These are phyloP conservation scores for Agrochola macilenta DNA, from an alignment of 2,888 invertebrate genomes.

Conservation along the genomic window DNA sequence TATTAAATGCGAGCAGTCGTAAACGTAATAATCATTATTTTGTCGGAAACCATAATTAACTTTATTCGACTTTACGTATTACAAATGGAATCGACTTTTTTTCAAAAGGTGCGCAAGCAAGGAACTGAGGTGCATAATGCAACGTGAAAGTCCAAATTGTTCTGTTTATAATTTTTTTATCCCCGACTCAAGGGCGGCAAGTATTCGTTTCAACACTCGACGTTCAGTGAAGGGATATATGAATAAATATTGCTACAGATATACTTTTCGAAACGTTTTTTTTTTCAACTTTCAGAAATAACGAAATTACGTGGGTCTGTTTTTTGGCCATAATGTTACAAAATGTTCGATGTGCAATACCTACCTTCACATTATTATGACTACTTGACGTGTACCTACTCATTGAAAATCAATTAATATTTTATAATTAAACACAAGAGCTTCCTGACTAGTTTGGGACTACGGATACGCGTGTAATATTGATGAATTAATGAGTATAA, in stretches of 20 bases:
- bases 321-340: conserved; percentile 13
- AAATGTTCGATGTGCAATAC: background rate
- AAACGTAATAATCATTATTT: conserved; percentile 10
- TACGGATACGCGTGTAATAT: conserved; percentile 46
- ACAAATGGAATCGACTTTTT: conserved; percentile 19
- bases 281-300: conserved; percentile 26
- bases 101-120: conserved; percentile 22
- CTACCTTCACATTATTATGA: background rate
- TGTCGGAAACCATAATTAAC: conserved; percentile 23
- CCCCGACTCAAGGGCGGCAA: conserved; percentile 68
- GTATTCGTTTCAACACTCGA: conserved; percentile 46
- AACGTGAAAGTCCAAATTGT: conserved; percentile 65
- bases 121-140: conserved; percentile 43
- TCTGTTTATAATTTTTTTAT: conserved; percentile 66
- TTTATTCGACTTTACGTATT: conserved; percentile 9
- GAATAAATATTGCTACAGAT: conserved; percentile 31
- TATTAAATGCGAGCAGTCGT: background rate
- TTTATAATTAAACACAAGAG: conserved; percentile 28
- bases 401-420: conserved; percentile 27
- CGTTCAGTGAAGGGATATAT: conserved; percentile 57
- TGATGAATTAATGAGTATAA: conserved; percentile 43
- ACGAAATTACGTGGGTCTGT: conserved; percentile 10
- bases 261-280: conserved; percentile 29
- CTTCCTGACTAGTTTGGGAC: conserved; percentile 27
- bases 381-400: background rate